Evolutionary conservation across 2,113 vertebrate species (phyloP), one percentile per base, ranked within the genome.

Genomic region (Phodopus roborovskii): DNA sequence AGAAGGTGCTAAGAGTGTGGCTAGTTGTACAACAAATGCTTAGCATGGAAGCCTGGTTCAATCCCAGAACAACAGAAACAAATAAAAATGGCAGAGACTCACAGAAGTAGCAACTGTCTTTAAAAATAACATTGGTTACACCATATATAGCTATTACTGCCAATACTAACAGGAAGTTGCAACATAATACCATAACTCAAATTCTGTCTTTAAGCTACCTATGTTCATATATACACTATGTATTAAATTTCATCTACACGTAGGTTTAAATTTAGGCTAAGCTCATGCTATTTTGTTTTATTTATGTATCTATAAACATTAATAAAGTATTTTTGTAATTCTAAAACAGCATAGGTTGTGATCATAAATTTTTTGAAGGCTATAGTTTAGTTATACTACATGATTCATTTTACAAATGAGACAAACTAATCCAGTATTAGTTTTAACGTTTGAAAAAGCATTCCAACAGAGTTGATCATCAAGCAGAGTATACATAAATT

Each of bases 391-490:
- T 97, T 89, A 93, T 75, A 84, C n/a, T 74, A 68, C 60, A 84
- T 82, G 78, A 42, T 81, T 45, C 78, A 81, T 93, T 7, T 95
- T 96, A 94, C 97, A 96, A 96, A 97, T 96, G 11, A 95, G 39
- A 96, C 94, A 48, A 96, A 94, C 90, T 97, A 97, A 97, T 98
- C 95, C 95, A 94, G 88, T 89, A 93, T 97, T 68, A 82, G 36
- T 95, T 98, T 91, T 94, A 97, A 97, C 98, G 97, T 98, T 96
- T 97, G 95, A 95, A 98, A 98, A 98, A 97, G 95, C 97, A 97
- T 93, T 98, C 92, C 88, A 87, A 36, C 33, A 88, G 90, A 94
- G 83, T 42, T 88, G 26, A 86, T 20, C 36, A 88, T 58, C 58
- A 93, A 39, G 53, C 74, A 90, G 78, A 94, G 74, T 48, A 77